phyloP scores from a whole-genome alignment of 2,797 vertebrate species.

The Gambelia wislizenii region DNA sequence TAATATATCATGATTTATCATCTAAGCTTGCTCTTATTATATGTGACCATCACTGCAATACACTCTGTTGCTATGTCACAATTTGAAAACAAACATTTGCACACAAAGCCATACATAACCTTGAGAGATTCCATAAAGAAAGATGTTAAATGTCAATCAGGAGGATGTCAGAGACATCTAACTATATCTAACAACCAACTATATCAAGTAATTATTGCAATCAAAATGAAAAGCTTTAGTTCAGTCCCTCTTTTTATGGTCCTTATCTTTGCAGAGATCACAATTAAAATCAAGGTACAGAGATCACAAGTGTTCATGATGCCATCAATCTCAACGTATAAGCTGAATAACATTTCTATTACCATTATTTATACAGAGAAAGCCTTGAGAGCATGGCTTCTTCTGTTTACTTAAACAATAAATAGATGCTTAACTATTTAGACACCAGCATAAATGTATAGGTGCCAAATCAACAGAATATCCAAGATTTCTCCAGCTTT shows the following conservation, averaged over 20 bases:
- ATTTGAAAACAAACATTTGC: conserved; percentile 65
- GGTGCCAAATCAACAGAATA: neutral
- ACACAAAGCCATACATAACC: conserved; percentile 69
- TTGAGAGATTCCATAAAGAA: conserved; percentile 75
- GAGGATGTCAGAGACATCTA: conserved; percentile 57
- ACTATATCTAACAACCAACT: conserved; percentile 43
- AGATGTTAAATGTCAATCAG: conserved; percentile 68
- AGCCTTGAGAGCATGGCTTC: neutral
- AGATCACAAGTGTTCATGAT: conserved; percentile 21
- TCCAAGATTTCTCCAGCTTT: neutral
- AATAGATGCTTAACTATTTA: neutral
- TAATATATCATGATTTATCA: conserved; percentile 42
- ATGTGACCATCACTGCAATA: conserved; percentile 16
- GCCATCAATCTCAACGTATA: conserved; percentile 35
- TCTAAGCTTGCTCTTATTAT: conserved; percentile 19
- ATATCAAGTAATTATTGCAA: conserved; percentile 60
- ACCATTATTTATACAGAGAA: conserved; percentile 19
- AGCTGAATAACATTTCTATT: conserved; percentile 44
- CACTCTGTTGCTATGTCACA: conserved; percentile 61
- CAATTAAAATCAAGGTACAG: neutral
- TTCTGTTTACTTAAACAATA: neutral
- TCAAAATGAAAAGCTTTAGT: conserved; percentile 71
- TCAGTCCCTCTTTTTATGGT: conserved; percentile 57
- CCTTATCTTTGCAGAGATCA: conserved; percentile 23
- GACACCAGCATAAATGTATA: neutral